Base-by-base conservation (phyloP, 2,113 vertebrate genomes). In the Gopherus flavomarginatus region DNA sequence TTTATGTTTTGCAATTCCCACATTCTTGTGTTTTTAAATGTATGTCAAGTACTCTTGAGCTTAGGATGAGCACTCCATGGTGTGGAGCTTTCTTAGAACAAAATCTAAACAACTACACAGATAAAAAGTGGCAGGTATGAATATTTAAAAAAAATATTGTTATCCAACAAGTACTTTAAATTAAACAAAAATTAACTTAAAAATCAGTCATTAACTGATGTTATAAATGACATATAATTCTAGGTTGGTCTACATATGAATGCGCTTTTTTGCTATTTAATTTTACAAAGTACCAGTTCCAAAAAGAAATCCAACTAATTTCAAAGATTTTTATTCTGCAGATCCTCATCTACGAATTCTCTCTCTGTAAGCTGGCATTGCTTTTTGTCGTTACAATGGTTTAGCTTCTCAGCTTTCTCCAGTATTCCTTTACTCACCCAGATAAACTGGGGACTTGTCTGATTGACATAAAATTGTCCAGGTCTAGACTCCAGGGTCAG, bases 121-220 rank as follows among this genome's bases (percentile, higher is more conserved):
- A 7, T 50, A 29, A 42, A n/a, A 69, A 69, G 62, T n/a, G 16
- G 31, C 62, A 65, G 62, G 62, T 65, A 35, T 65, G 35, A 69
- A 21, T n/a, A 16, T 69, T 69, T 53, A 1, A 29, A 42, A 42
- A 29, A 53, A 53, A 3, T 27, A 8, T 3, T 0, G 1, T 5
- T 77, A 11, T 8, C 29, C 1, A 13, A 5, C 1, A 42, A 19
- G 62, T 35, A 65, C 16, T 65, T 65, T 16, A 65, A 16, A 6
- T 65, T 35, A n/a, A 35, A 65, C 13, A 17, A 65, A 35, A 65
- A 62, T 62, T 29, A 31, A 62, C 29, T 62, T 62, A 31, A 62
- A 27, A 26, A 57, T 26, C 26, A 62, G 57, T 31, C 29, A 62
- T 62, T 29, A 31, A 42, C 62, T 86, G 83, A 80, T 5, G 22